A percentile compares a stretch with the other conserved stretches of the same genome.
Conservation (phyloP, 2,797 vertebrate genomes). For the Decapterus maruadsi region DNA sequence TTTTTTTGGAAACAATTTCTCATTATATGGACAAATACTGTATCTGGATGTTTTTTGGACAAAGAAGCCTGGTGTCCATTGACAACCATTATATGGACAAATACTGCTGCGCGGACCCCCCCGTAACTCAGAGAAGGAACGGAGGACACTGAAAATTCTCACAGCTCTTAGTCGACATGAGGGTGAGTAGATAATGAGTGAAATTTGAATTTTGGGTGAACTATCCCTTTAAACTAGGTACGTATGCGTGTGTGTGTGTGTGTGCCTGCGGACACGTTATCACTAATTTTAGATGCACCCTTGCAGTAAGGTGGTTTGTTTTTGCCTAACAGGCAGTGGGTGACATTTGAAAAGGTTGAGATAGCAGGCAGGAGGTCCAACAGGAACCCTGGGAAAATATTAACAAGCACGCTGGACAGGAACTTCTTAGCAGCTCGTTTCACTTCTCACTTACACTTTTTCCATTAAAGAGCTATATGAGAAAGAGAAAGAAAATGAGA, state of each 20-base stretch:
- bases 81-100: no score
- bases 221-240: conserved; percentile 27
- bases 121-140: no score
- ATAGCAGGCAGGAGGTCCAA: conserved; percentile 53
- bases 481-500: background rate
- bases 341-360: conserved; percentile 76
- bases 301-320: conserved; percentile 42
- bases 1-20: no score
- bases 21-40: no score
- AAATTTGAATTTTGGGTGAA: no score
- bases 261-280: conserved; percentile 11
- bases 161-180: no score
- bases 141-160: no score
- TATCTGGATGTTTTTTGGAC: no score
- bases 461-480: no score
- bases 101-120: no score
- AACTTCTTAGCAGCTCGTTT: conserved; percentile 20
- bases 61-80: no score
- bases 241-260: background rate
- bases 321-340: conserved; percentile 52
- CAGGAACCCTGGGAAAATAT: conserved; percentile 33
- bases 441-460: conserved; percentile 3
- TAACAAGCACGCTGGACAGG: conserved; percentile 26
- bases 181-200: no score
- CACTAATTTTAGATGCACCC: conserved; percentile 48